A percentile compares a stretch with the other conserved stretches of the same genome.
phyloP scores from a whole-genome alignment of 2,888 invertebrate genomes.

The Gryllus longicercus region DNA sequence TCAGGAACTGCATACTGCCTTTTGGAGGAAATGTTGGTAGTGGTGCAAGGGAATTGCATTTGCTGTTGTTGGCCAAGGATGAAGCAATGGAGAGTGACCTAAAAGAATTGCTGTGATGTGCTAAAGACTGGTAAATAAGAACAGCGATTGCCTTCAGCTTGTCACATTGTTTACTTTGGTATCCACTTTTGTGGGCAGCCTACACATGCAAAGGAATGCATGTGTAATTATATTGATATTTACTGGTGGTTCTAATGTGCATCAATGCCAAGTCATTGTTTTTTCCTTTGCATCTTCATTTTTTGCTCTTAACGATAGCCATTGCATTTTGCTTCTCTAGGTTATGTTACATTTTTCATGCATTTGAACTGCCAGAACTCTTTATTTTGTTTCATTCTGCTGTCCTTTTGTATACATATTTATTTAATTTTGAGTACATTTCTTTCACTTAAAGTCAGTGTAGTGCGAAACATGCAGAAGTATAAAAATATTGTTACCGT shows the following conservation, averaged over 20 bases:
- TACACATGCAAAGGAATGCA: not conserved
- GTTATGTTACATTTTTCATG: not conserved
- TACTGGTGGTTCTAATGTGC: not conserved
- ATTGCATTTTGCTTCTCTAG: conserved; percentile 9
- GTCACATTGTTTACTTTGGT: not conserved
- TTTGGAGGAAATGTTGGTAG: conserved; percentile 20
- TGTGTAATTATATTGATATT: not conserved
- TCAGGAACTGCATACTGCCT: conserved; percentile 23
- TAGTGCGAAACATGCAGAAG: not conserved
- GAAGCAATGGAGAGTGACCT: conserved; percentile 27
- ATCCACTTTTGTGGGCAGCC: not conserved
- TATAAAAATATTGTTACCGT: not conserved
- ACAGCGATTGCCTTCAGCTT: conserved; percentile 26
- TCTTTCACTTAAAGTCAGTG: not conserved
- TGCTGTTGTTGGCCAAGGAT: conserved; percentile 24
- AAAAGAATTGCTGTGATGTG: conserved; percentile 32
- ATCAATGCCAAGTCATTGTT: conserved; percentile 8
- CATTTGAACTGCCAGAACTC: not conserved
- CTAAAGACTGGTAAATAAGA: conserved; percentile 32
- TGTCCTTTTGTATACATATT: not conserved
- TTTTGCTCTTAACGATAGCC: not conserved
- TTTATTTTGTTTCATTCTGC: not conserved
- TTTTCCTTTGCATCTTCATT: not conserved
- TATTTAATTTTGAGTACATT: conserved; percentile 4
- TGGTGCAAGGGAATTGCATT: conserved; percentile 8